Evolutionary conservation across 2,113 vertebrate species (phyloP), one percentile per base, ranked within the genome.

Genomic region (Pseudorectes ferrugineus): DNA sequence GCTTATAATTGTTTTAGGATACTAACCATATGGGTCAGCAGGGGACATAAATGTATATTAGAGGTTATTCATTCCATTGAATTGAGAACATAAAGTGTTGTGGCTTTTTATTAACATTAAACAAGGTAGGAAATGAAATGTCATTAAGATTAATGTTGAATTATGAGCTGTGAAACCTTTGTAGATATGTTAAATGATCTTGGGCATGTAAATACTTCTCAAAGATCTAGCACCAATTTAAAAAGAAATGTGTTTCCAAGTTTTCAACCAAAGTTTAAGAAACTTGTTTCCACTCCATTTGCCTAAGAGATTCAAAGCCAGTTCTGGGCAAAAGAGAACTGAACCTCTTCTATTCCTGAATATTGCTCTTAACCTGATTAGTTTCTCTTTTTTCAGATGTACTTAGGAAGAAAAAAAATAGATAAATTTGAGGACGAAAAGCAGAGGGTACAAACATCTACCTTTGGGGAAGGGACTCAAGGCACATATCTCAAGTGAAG

Each of bases 1-100:
- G 14, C 36, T 95, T 91, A 33, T 92, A 94, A 95, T 95, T 96
- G 75, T 62, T 83, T 97, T 95, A 86, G 55, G 21, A 91, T 96
- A 51, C 24, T 88, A 97, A 92, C 49, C 63, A 90, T 88, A 89
- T 87, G 63, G 43, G 79, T 95, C 79, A 97, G 36, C 65, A 80
- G 88, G 61, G 89, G 85, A 85, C 5, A 13, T 68, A 51, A 89
- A 87, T 31, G 10, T 58, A 68, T 46, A 88, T 88, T 90, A 94
- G 23, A 79, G 71, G 71, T 42, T 75, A 91, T 96, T 95, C 40
- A 86, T 80, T 74, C 67, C 55, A 33, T 55, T 92, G 61, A 85
- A 89, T 31, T 91, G 55, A 95, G 49, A 94, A 75, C 5, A 25
- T 67, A 71, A n/a, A 67, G 21, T 78, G 78, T 68, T 96, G 59